Evolutionary conservation across 2,888 invertebrate species (phyloP), one percentile per base, ranked within the genome.

Genomic region (Drosophila quasianomalipes): DNA sequence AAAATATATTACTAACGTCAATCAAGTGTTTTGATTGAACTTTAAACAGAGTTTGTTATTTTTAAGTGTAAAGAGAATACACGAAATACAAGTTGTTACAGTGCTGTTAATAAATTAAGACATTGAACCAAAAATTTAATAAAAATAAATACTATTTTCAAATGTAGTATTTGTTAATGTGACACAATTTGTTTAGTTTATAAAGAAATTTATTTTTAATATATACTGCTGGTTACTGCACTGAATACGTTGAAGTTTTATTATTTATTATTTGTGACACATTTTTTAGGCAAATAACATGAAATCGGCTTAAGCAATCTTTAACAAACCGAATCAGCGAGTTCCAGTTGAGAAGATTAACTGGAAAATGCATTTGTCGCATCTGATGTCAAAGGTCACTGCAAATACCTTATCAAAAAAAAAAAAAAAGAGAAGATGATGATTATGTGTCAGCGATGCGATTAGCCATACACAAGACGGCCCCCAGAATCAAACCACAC

Each of bases 381-480:
- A 47, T 70, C 57, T 70, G 39, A 6, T 30, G 14, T 22, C 19
- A 26, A 14, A 52, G 41, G 67, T 64, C 72, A 28, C 6, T 30
- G 0, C 41, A 16, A 47, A 6, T 49, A 69, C 69, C 61, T 63
- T 70, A 78, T 77, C 55, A 16, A 5, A 19, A 22, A 31, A 19
- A 9, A n/a, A n/a, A n/a, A 3, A 19, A 16, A 9, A 28, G 26
- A 22, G 33, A 35, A 54, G 22, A 22, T 10, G 31, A 14, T n/a
- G 22, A 14, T 70, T 77, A 79, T 60, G 59, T 44, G 31, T 57
- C 44, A 61, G 35, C 44, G n/a, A 33, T 30, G 39, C 31, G 79
- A 78, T 77, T 65, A 79, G 62, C 16, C 19, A 12, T 22, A 7
- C 31, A 14, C 30, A 30, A 54, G 35, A 1, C 41, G 12, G 35